Conservation (phyloP, 2,113 vertebrate species). For the Tupaia chinensis region DNA sequence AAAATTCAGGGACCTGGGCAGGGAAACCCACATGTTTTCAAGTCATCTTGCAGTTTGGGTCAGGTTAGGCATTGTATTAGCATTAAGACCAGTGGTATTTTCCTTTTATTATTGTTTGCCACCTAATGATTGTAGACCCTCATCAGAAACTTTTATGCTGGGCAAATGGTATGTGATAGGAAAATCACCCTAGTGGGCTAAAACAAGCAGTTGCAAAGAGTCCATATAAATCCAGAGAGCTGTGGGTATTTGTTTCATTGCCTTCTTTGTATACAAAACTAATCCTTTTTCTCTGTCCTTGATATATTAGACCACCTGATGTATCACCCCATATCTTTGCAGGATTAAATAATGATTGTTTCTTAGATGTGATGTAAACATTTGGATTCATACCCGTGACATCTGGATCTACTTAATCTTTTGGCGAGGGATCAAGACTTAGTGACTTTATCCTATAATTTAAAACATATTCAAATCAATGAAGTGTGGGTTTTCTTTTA, state of each 20-base stretch:
- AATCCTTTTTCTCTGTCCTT: background rate
- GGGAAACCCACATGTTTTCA: background rate
- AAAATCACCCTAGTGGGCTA: background rate
- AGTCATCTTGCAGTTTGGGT: background rate
- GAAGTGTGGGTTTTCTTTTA: background rate
- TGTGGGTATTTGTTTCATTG: background rate
- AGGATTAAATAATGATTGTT: background rate
- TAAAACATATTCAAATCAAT: slow-evolving; percentile 57
- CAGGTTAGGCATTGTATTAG: background rate
- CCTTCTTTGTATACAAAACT: background rate
- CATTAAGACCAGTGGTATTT: background rate
- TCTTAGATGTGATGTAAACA: slow-evolving; percentile 45
- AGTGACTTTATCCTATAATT: slow-evolving; percentile 56
- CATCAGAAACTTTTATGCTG: background rate
- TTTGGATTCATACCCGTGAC: slow-evolving; percentile 23
- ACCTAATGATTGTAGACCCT: background rate
- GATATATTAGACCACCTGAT: background rate
- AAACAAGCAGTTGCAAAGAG: background rate
- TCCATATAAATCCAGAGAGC: background rate
- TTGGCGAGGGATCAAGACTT: slow-evolving; percentile 40
- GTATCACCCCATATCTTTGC: background rate
- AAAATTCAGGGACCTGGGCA: background rate
- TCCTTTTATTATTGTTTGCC: background rate
- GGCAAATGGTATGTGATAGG: background rate
- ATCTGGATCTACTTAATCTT: slow-evolving; percentile 63